Evolutionary conservation across 2,888 invertebrate species (phyloP), one percentile per base, ranked within the genome.

Genomic region (Mythimna ferrago): DNA sequence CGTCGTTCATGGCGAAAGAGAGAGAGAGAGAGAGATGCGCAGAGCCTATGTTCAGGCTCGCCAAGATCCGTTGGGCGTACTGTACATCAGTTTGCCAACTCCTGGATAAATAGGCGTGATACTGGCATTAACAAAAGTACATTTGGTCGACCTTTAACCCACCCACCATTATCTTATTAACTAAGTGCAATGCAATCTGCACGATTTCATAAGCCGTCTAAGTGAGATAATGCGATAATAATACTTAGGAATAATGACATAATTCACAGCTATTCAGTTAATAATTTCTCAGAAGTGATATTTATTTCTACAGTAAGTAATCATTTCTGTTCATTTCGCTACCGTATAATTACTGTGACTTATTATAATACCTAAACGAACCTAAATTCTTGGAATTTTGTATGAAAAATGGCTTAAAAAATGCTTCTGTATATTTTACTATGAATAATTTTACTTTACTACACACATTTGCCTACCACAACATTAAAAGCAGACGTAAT

Each of bases 271-370:
- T 53, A 78, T 80, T 78, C 44, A 58, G 2, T 38, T 65, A 65
- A 54, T 72, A 44, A 77, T 35, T 54, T 26, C 21, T 32, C 53
- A 32, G 19, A 48, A 66, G n/a, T 56, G 16, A 26, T 61, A 68
- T 62, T 81, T 78, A 67, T 48, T 72, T 54, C 60, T 53, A 16
- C 19, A 56, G 11, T 66, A n/a, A 56, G 11, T 66, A n/a, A 60
- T 56, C 16, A 81, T 70, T 58, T 63, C 41, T 48, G 32, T 81
- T 21, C 38, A 79, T 73, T 58, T 38, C 19, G 66, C 38, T 19
- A 54, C 35, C 26, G 0, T 53, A 3, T 66, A 81, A 62, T 81
- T 70, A 21, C 53, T 14, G 10, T 35, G 21, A 41, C 51, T 53
- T 21, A 53, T 2, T 19, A 26, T 5, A 19, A 48, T 19, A 6